These are phyloP conservation scores for Tholera decimalis DNA, from an alignment of 2,888 invertebrate species.

Conservation along the genomic window DNA sequence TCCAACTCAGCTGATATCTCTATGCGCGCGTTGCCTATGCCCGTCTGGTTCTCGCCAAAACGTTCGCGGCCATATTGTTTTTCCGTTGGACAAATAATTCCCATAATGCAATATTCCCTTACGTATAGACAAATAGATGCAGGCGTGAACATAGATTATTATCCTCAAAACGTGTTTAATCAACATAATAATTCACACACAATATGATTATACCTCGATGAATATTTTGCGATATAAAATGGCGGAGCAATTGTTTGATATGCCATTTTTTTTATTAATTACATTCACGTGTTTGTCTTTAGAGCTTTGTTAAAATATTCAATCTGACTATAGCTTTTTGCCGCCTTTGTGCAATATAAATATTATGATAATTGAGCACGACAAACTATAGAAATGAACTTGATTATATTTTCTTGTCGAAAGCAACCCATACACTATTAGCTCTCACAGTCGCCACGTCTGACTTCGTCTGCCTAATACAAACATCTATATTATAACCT, in stretches of 20 bases:
- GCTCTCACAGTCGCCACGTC: conserved; percentile 68
- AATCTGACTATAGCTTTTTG: conserved; percentile 59
- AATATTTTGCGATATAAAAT: conserved; percentile 64
- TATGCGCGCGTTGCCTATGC: conserved; percentile 39
- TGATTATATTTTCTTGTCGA: conserved; percentile 53
- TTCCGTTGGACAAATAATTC: conserved; percentile 76
- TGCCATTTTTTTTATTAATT: conserved; percentile 66
- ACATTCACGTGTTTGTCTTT: conserved; percentile 66
- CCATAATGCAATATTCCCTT: conserved; percentile 74
- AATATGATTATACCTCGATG: conserved; percentile 53
- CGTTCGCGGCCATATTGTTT: conserved; percentile 60
- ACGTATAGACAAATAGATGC: conserved; percentile 81
- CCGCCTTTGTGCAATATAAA: conserved; percentile 67
- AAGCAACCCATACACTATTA: conserved; percentile 67
- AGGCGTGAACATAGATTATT: conserved; percentile 73
- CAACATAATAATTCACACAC: conserved; percentile 64
- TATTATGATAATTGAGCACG: conserved; percentile 73
- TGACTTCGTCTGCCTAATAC: conserved; percentile 79
- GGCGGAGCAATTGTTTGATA: conserved; percentile 72
- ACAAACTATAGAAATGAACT: conserved; percentile 67
- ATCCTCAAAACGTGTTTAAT: conserved; percentile 65
- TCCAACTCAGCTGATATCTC: conserved; percentile 69
- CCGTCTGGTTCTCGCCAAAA: conserved; percentile 60
- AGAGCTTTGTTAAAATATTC: conserved; percentile 51
- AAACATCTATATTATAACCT: conserved; percentile 88